Base-by-base conservation (phyloP, 1,140 invertebrate genomes). In the Drosophila tsacasi region DNA sequence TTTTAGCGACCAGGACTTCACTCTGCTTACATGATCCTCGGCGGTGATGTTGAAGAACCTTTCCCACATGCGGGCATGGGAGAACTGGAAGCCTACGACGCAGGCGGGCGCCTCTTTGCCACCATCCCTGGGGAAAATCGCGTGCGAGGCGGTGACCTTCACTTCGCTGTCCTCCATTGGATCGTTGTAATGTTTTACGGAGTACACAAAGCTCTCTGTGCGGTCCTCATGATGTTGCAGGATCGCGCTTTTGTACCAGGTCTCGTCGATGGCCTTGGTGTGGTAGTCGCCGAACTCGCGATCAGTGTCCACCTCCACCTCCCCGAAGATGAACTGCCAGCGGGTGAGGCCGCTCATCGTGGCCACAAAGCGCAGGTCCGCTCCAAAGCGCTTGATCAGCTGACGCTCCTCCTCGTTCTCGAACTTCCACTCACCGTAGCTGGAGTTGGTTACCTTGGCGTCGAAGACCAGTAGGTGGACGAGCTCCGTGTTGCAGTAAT, bases 211-310 rank as follows among this genome's bases (percentile, higher is more conserved):
- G 2, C 95, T 95, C 27, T 97, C 95, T 4, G 95, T 94, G 17
- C 81, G 81, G 76, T 97, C 96, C 32, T 96, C 94, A 82, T 96
- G 94, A 92, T 97, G 96, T 81, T 97, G 97, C 42, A 98, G 95
- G 5, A 99, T 97, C 4, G 98, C 97, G 52, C 97, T 95, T 91
- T 97, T 97, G 91, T 99, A 99, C 97, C 98, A 99, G 0, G 96
- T 95, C 92, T 98, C 98, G 91, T 99, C 97, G 21, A 98, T 97
- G 1, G 98, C 96, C 59, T 95, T 95, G 17, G 95, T 95, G 91
- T 98, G 95, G 25, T 95, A 93, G 77, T 97, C 96, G 23, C 97
- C 96, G 91, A 98, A 98, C 66, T 96, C 95, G 13, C 95, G 96
- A 85, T 91, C 92, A 44, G 85, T 82, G 1, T 91, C 84, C 15